Evolutionary conservation across 2,888 invertebrate genomes (phyloP).

Genomic region (Pseudanteris insignis): DNA sequence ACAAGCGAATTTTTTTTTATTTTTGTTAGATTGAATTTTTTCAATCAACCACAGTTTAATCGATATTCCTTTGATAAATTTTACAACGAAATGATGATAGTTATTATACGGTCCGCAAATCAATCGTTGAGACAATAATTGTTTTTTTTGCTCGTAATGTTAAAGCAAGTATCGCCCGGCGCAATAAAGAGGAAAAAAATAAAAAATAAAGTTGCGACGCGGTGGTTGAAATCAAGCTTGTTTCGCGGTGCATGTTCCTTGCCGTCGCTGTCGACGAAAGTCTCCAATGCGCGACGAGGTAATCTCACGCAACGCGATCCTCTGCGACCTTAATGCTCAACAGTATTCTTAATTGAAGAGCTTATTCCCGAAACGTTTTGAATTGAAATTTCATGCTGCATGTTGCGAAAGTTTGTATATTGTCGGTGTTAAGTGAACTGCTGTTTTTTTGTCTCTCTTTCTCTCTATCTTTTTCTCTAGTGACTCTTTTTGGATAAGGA

Average conservation of each 20-base stretch:
- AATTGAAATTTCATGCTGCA: slow-evolving; percentile 26
- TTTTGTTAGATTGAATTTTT: no score
- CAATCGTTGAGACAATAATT: no score
- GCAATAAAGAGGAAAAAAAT: slow-evolving; percentile 1
- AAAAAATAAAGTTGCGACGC: slow-evolving; percentile 12
- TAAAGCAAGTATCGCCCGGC: background rate
- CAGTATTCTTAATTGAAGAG: slow-evolving; percentile 42
- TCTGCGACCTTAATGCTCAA: slow-evolving; percentile 33
- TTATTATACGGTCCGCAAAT: no score
- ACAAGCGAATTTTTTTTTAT: no score
- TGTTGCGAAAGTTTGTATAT: slow-evolving; percentile 18
- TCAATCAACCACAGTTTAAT: no score
- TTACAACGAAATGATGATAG: no score
- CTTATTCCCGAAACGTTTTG: slow-evolving; percentile 35
- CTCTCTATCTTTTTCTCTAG: slow-evolving; percentile 1
- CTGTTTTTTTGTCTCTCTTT: slow-evolving; percentile 1
- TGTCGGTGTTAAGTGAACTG: slow-evolving; percentile 18
- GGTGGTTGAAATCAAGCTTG: slow-evolving; percentile 4
- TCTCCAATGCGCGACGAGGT: slow-evolving; percentile 31
- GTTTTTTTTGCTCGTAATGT: no score
- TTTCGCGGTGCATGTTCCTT: slow-evolving; percentile 15
- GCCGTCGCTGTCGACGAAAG: slow-evolving; percentile 21
- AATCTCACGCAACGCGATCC: slow-evolving; percentile 38
- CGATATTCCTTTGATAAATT: no score
- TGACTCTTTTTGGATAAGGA: no score